phyloP scores from a whole-genome alignment of 2,888 invertebrate species.

The Meta bourneti region DNA sequence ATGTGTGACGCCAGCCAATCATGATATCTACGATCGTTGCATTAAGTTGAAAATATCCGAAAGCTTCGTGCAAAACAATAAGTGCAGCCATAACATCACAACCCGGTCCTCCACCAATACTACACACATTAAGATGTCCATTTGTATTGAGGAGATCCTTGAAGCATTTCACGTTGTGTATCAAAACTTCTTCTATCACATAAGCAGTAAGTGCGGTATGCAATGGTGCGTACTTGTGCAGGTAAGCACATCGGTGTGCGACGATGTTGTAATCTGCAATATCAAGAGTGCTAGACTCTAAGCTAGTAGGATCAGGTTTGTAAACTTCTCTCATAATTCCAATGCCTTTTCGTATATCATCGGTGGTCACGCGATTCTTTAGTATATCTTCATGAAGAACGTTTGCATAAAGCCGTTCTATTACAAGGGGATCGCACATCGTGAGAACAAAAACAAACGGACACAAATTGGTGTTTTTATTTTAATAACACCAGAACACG shows the following conservation, averaged over 20 bases:
- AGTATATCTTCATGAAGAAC: conserved; percentile 41
- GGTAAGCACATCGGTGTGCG: conserved; percentile 58
- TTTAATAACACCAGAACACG: no score
- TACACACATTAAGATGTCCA: conserved; percentile 22
- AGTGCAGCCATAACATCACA: conserved; percentile 41
- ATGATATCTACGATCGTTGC: conserved; percentile 49
- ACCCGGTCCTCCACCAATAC: conserved; percentile 66
- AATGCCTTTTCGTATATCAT: conserved; percentile 38
- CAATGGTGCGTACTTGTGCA: conserved; percentile 62
- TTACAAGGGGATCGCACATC: conserved; percentile 4
- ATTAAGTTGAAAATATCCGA: conserved; percentile 25
- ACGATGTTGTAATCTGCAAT: conserved; percentile 45
- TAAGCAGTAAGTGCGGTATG: conserved; percentile 51
- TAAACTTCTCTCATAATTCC: conserved; percentile 57
- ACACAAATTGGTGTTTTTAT: no score
- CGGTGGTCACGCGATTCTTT: neutral
- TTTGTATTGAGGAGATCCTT: neutral
- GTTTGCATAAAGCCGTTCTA: conserved; percentile 21
- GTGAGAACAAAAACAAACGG: neutral
- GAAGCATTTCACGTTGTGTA: neutral
- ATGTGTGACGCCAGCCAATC: conserved; percentile 38
- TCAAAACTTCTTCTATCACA: conserved; percentile 12
- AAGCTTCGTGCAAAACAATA: conserved; percentile 6
- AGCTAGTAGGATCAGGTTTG: conserved; percentile 1
- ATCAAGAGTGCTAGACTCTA: neutral